phyloP scores from a whole-genome alignment of 2,113 vertebrate genomes.

The Orthonyx spaldingii region DNA sequence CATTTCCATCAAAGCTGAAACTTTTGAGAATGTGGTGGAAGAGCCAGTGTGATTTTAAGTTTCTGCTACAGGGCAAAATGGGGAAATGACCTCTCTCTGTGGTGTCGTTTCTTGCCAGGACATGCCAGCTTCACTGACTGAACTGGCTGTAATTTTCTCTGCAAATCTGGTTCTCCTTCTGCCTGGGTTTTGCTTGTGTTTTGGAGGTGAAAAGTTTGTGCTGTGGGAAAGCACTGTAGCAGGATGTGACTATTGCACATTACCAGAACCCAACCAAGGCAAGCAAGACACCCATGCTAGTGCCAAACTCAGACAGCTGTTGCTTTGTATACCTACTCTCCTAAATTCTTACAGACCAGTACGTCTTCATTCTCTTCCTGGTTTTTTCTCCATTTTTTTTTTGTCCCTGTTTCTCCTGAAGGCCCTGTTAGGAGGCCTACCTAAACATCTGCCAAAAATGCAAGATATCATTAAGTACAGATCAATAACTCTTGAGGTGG shows the following conservation, averaged over 20 bases:
- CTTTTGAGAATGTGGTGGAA: not conserved
- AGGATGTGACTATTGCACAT: not conserved
- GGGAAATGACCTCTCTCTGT: not conserved
- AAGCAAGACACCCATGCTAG: not conserved
- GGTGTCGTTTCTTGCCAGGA: not conserved
- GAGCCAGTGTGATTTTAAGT: not conserved
- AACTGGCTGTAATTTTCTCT: not conserved
- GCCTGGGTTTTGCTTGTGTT: not conserved
- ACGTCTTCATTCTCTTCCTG: not conserved
- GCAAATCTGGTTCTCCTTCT: not conserved
- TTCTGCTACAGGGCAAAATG: not conserved
- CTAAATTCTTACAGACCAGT: not conserved
- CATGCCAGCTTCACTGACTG: not conserved
- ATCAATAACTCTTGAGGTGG: not conserved
- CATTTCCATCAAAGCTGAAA: not conserved
- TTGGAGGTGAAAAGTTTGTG: not conserved
- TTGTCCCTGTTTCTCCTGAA: not conserved
- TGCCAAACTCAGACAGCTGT: not conserved
- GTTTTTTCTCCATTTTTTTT: fast-evolving
- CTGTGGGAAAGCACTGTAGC: not conserved
- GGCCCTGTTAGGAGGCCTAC: not conserved
- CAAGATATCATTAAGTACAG: not conserved
- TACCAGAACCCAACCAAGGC: not conserved
- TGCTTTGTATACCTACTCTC: not conserved
- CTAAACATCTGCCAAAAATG: not conserved